Conservation (phyloP, 1,140 invertebrate genomes). For the Hesperophylax magnus region DNA sequence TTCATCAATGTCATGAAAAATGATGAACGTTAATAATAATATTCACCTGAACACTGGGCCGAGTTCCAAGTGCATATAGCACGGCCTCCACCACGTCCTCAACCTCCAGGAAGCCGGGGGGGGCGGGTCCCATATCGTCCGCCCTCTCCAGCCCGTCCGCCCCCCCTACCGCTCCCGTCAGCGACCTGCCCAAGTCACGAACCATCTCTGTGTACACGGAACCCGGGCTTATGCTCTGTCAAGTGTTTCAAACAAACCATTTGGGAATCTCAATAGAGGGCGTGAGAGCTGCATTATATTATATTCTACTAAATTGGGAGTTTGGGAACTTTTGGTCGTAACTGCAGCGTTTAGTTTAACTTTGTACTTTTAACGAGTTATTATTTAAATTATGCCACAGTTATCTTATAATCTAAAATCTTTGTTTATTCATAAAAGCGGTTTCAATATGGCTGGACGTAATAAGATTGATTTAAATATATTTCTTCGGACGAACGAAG, state of each 20-base stretch:
- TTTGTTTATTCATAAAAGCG: too few relatives aligned
- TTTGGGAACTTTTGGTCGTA: too few relatives aligned
- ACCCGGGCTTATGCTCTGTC: constrained; percentile 52
- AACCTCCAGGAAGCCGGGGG: not conserved
- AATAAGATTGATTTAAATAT: too few relatives aligned
- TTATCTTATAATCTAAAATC: too few relatives aligned
- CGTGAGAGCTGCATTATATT: not conserved
- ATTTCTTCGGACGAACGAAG: too few relatives aligned
- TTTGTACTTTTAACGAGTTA: too few relatives aligned
- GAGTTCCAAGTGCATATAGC: constrained; percentile 62
- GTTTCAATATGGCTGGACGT: too few relatives aligned
- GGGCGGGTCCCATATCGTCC: constrained; percentile 8
- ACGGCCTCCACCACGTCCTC: constrained; percentile 65
- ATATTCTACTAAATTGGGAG: too few relatives aligned
- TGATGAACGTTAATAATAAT: not conserved
- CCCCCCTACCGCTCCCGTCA: constrained; percentile 49
- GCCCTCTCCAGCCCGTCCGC: constrained; percentile 9
- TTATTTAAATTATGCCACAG: too few relatives aligned
- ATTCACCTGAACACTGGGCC: constrained; percentile 63
- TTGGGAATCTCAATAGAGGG: constrained; percentile 13
- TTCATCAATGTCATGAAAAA: too few relatives aligned
- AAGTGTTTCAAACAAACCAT: constrained; percentile 20
- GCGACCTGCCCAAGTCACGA: not conserved
- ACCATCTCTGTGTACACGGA: constrained; percentile 41
- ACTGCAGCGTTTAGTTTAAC: too few relatives aligned